These are phyloP conservation scores for Chrysomallon squamiferum DNA, from an alignment of 1,140 invertebrate species.

Conservation along the genomic window DNA sequence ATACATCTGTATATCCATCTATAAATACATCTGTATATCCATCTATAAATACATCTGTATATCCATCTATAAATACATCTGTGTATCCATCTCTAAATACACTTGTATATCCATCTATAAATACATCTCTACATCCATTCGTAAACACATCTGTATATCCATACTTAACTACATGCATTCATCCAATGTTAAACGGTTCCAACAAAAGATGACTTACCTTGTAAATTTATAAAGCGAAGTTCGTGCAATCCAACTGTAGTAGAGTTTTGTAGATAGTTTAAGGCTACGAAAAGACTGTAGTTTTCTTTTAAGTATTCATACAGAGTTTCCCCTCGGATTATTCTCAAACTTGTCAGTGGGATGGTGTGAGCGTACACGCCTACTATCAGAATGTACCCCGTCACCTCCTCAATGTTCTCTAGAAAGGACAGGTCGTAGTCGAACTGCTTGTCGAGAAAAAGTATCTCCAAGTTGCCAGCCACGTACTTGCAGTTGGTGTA, in stretches of 20 bases:
- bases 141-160: too few relatives aligned
- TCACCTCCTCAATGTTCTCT: conserved; percentile 90
- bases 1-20: too few relatives aligned
- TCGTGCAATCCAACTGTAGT: conserved; percentile 71
- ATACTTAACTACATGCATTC: too few relatives aligned
- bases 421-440: conserved; percentile 84
- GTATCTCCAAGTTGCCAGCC: conserved; percentile 92
- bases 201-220: conserved; percentile 65
- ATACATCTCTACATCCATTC: too few relatives aligned
- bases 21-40: too few relatives aligned
- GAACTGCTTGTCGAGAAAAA: conserved; percentile 34
- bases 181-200: too few relatives aligned
- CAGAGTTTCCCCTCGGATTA: conserved; percentile 90
- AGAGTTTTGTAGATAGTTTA: conserved; percentile 46
- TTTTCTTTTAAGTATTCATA: conserved; percentile 68
- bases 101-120: too few relatives aligned
- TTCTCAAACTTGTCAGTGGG: conserved; percentile 87
- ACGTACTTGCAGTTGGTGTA: conserved; percentile 98
- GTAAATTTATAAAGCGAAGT: conserved; percentile 85
- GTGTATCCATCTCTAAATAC: too few relatives aligned
- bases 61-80: too few relatives aligned
- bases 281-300: conserved; percentile 57
- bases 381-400: conserved; percentile 94
- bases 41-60: too few relatives aligned
- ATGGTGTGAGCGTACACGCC: conserved; percentile 87